Percentiles rank a stretch among this genome's conserved stretches.
These are phyloP conservation scores for Hedya salicella DNA, from an alignment of 2,888 invertebrate genomes.

Conservation along the genomic window DNA sequence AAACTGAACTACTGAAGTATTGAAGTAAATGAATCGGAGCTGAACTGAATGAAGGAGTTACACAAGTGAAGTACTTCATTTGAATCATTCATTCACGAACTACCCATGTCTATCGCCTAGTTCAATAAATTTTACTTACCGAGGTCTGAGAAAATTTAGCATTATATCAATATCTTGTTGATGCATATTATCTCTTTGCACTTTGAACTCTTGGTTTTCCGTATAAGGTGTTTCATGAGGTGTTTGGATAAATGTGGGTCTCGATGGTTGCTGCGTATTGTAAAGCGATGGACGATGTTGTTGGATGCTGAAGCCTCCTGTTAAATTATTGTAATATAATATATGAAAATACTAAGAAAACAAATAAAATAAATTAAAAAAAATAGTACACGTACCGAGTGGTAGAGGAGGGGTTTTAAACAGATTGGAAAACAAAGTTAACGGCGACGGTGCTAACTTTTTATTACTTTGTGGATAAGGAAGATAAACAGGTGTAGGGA, in stretches of 20 bases:
- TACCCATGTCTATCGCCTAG: too few relatives aligned
- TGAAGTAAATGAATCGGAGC: too few relatives aligned
- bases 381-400: slow-evolving; percentile 55
- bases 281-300: background rate
- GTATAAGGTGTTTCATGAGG: slow-evolving; percentile 49
- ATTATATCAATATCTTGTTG: slow-evolving; percentile 74
- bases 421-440: slow-evolving; percentile 64
- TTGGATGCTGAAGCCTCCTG: slow-evolving; percentile 58
- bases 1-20: too few relatives aligned
- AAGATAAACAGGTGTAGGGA: slow-evolving; percentile 13
- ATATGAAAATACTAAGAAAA: background rate
- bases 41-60: too few relatives aligned
- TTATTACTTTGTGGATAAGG: slow-evolving; percentile 49
- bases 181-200: slow-evolving; percentile 58
- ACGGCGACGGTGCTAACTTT: slow-evolving; percentile 47
- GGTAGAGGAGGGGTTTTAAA: slow-evolving; percentile 61
- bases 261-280: background rate
- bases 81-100: too few relatives aligned
- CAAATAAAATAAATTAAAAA: background rate
- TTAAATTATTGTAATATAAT: slow-evolving; percentile 38
- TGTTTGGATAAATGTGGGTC: slow-evolving; percentile 53
- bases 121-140: too few relatives aligned
- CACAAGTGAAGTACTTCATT: too few relatives aligned
- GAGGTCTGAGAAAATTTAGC: slow-evolving; percentile 59
- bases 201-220: slow-evolving; percentile 57